Evolutionary conservation across 2,113 vertebrate genomes (phyloP).

Genomic region (Tringa solitaria): DNA sequence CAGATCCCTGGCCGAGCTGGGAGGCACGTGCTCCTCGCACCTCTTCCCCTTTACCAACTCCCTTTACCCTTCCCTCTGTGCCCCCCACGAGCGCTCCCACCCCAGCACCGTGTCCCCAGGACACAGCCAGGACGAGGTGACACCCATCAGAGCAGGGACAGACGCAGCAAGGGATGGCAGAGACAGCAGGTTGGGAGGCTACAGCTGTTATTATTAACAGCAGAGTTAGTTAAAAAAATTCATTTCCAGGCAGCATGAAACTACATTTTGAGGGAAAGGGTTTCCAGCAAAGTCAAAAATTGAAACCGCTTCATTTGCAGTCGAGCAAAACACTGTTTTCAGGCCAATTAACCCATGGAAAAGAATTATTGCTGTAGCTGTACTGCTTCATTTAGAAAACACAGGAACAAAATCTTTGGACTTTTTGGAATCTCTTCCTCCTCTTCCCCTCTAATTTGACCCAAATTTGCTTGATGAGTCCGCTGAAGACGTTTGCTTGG

Average conservation of each 20-base stretch:
- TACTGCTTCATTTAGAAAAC: background rate
- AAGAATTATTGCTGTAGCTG: background rate
- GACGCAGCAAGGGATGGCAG: rapidly evolving
- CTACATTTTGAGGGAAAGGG: background rate
- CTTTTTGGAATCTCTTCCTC: background rate
- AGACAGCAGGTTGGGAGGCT: background rate
- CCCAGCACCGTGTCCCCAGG: background rate
- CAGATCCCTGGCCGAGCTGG: background rate
- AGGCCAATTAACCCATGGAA: background rate
- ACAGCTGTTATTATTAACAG: background rate
- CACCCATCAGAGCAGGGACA: background rate
- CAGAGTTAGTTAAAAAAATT: background rate
- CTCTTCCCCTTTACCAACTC: background rate
- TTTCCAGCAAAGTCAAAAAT: conserved; percentile 1
- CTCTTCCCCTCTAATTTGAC: background rate
- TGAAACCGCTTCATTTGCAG: background rate
- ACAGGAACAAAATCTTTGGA: background rate
- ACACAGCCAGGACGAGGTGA: background rate
- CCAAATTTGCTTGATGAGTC: background rate
- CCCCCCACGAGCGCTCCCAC: rapidly evolving
- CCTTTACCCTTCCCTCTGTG: background rate
- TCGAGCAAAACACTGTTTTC: background rate
- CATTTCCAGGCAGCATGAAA: background rate
- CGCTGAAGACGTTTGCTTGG: rapidly evolving
- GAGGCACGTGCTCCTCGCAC: background rate